Evolutionary conservation across 2,888 invertebrate species (phyloP).

Genomic region (Spatulosminthurus flaviceps): DNA sequence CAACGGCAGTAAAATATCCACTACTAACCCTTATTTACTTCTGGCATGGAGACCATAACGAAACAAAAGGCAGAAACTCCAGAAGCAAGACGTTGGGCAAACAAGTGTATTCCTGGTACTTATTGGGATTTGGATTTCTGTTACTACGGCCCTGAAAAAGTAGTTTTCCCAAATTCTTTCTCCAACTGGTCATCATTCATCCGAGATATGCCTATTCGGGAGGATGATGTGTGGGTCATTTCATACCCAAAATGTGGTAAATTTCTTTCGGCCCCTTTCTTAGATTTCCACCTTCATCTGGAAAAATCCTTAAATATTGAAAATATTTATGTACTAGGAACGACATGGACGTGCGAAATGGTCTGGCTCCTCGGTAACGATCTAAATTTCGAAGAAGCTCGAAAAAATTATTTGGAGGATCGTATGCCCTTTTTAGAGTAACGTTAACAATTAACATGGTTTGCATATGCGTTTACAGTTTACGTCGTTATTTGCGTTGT

Average conservation of each 20-base stretch:
- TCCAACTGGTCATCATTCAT: constrained; percentile 64
- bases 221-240: constrained; percentile 68
- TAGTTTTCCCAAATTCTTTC: constrained; percentile 57
- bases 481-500: neutral
- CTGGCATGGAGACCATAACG: too few species aligned
- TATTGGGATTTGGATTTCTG: constrained; percentile 39
- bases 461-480: neutral
- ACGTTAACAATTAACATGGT: neutral
- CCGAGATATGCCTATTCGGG: constrained; percentile 67
- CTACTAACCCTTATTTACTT: too few species aligned
- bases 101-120: constrained; percentile 5
- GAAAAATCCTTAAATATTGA: too few species aligned
- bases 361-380: constrained; percentile 87
- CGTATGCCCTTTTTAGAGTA: constrained; percentile 75
- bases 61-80: neutral
- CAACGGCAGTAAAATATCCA: too few species aligned
- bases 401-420: constrained; percentile 71
- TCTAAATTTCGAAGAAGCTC: constrained; percentile 79
- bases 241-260: constrained; percentile 67
- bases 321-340: too few species aligned
- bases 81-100: constrained; percentile 25
- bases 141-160: constrained; percentile 40
- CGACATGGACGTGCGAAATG: constrained; percentile 75
- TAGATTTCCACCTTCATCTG: too few species aligned
- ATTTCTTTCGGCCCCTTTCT: constrained; percentile 43